phyloP scores from a whole-genome alignment of 2,113 vertebrate species.

The Bos javanicus region DNA sequence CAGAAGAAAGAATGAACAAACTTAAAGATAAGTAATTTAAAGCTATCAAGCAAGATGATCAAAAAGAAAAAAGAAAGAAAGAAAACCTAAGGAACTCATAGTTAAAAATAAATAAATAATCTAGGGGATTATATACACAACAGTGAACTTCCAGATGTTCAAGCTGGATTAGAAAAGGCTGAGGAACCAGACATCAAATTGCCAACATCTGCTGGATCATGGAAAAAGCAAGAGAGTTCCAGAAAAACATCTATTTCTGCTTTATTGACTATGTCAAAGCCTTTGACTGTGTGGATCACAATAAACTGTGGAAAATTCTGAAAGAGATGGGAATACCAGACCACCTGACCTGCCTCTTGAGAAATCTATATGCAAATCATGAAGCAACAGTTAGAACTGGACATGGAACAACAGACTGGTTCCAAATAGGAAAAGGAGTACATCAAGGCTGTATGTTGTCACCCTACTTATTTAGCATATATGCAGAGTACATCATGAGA shows the following conservation, averaged over 20 bases:
- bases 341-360: neutral
- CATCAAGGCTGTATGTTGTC: neutral
- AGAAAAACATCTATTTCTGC: neutral
- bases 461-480: neutral
- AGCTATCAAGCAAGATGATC: neutral
- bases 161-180: neutral
- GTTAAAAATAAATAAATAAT: neutral
- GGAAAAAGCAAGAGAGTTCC: neutral
- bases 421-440: neutral
- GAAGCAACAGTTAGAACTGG: neutral
- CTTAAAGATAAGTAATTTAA: neutral
- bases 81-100: neutral
- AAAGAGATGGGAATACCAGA: neutral
- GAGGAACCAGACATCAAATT: neutral
- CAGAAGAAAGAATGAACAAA: neutral
- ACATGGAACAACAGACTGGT: neutral
- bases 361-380: neutral
- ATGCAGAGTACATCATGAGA: neutral
- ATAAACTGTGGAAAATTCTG: neutral
- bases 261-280: neutral
- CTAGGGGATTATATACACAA: neutral
- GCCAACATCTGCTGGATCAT: rapidly evolving
- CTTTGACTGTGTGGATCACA: neutral
- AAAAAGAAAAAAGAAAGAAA: neutral
- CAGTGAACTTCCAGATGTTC: neutral